Evolutionary conservation across 1,140 invertebrate genomes (phyloP).

Genomic region (Pomacea maculata): DNA sequence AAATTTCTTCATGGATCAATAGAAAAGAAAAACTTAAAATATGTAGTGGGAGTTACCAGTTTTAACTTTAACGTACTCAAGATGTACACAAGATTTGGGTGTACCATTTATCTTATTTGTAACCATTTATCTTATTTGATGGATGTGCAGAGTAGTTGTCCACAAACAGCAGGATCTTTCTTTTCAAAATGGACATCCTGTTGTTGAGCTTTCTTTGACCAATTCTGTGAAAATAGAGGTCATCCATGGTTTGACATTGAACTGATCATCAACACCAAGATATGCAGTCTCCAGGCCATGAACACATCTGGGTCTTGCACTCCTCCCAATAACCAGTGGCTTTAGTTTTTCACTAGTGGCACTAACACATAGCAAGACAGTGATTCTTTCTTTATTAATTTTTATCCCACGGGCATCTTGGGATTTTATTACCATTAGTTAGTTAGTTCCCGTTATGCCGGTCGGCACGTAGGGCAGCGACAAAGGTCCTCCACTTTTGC

Average conservation of each 20-base stretch:
- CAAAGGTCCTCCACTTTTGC: too few species aligned
- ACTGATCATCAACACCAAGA: background rate
- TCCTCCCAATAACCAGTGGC: conserved; percentile 39
- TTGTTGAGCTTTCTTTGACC: background rate
- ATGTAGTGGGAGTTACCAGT: too few species aligned
- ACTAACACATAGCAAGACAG: conserved; percentile 35
- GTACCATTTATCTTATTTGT: too few species aligned
- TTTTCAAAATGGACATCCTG: conserved; percentile 23
- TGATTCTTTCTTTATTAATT: conserved; percentile 34
- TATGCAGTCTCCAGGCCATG: conserved; percentile 31
- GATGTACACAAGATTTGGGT: too few species aligned
- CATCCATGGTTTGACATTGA: background rate
- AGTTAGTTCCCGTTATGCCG: too few species aligned
- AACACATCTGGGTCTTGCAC: conserved; percentile 40
- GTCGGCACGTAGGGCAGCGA: too few species aligned
- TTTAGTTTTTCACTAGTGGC: conserved; percentile 41
- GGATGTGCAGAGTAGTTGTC: conserved; percentile 37
- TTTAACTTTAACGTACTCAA: too few species aligned
- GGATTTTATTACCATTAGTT: conserved; percentile 24
- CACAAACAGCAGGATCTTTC: conserved; percentile 67
- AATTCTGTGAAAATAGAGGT: background rate
- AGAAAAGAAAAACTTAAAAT: too few species aligned
- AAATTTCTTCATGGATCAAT: too few species aligned
- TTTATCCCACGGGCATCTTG: conserved; percentile 30
- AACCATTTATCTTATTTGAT: too few species aligned